Conservation (phyloP, 2,113 vertebrate genomes). For the Ammodytes dubius region DNA sequence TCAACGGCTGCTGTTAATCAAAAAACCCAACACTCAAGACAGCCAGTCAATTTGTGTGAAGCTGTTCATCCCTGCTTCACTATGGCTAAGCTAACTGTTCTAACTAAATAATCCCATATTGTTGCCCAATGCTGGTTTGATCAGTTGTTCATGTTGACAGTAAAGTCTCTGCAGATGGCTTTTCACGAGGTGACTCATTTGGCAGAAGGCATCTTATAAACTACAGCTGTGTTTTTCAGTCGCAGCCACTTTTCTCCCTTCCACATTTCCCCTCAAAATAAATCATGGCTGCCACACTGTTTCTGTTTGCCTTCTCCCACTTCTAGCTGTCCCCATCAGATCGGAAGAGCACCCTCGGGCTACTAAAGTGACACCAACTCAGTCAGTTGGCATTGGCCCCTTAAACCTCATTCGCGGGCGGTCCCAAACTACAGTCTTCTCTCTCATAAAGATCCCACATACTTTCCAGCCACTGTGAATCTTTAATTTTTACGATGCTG, state of each 20-base stretch:
- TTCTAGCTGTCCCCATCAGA: slow-evolving; percentile 4
- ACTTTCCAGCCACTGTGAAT: slow-evolving; percentile 63
- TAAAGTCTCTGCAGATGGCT: slow-evolving; percentile 2
- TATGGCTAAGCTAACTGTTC: slow-evolving; percentile 26
- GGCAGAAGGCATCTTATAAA: slow-evolving; percentile 6
- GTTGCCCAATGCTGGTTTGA: slow-evolving; percentile 28
- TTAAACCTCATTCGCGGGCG: slow-evolving; percentile 16
- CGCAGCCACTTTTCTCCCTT: background rate
- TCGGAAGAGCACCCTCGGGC: background rate
- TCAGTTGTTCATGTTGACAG: slow-evolving; percentile 20
- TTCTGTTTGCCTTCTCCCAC: background rate
- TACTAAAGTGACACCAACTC: slow-evolving; percentile 26
- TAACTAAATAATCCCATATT: slow-evolving; percentile 45
- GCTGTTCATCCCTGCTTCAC: slow-evolving; percentile 26
- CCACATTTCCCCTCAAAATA: background rate
- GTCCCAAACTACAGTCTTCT: slow-evolving; percentile 42
- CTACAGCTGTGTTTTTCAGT: slow-evolving; percentile 15
- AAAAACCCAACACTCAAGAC: slow-evolving; percentile 39
- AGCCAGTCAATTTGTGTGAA: slow-evolving; percentile 23
- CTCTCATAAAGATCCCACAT: slow-evolving; percentile 58
- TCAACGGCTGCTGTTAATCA: slow-evolving; percentile 45
- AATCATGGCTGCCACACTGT: background rate
- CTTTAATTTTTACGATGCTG: slow-evolving; percentile 53
- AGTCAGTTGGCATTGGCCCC: slow-evolving; percentile 37
- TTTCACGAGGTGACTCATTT: slow-evolving; percentile 5